These are phyloP conservation scores for Dendroctonus ponderosae DNA, from an alignment of 1,140 invertebrate genomes.

Conservation along the genomic window DNA sequence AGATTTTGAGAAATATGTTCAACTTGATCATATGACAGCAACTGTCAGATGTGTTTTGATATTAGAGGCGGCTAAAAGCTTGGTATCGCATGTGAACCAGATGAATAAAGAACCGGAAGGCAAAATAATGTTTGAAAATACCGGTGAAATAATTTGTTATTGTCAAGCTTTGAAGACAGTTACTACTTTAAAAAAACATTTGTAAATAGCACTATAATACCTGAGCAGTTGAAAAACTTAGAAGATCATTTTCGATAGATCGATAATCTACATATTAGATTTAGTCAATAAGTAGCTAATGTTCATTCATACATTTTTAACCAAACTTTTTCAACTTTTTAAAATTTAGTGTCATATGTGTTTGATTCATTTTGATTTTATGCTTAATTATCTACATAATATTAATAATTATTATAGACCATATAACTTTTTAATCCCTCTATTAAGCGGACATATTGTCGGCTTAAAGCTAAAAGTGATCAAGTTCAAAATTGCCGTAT, in stretches of 20 bases:
- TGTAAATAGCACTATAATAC: slow-evolving; percentile 7
- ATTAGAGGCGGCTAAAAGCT: slow-evolving; percentile 10
- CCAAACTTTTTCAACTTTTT: too few relatives aligned
- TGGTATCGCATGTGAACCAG: background rate
- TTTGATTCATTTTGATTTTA: too few relatives aligned
- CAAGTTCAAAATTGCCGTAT: too few relatives aligned
- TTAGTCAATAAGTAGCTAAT: too few relatives aligned
- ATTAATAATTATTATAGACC: too few relatives aligned
- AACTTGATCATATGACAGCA: slow-evolving; percentile 7
- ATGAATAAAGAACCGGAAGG: slow-evolving; percentile 4
- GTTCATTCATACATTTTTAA: too few relatives aligned
- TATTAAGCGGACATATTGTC: too few relatives aligned
- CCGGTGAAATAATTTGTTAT: slow-evolving; percentile 12
- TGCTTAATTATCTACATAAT: too few relatives aligned
- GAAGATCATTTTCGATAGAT: slow-evolving; percentile 20
- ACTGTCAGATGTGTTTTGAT: slow-evolving; percentile 18
- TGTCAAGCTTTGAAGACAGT: slow-evolving; percentile 14
- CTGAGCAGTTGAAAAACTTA: slow-evolving; percentile 20
- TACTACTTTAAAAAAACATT: slow-evolving; percentile 4
- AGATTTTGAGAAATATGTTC: slow-evolving; percentile 2
- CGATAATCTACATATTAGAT: too few relatives aligned
- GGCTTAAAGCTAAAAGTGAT: too few relatives aligned
- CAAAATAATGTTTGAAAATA: slow-evolving; percentile 13
- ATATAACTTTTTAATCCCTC: too few relatives aligned
- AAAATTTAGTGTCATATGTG: too few relatives aligned